These are phyloP conservation scores for Plebejus melissa DNA, from an alignment of 2,888 invertebrate species.

Conservation along the genomic window DNA sequence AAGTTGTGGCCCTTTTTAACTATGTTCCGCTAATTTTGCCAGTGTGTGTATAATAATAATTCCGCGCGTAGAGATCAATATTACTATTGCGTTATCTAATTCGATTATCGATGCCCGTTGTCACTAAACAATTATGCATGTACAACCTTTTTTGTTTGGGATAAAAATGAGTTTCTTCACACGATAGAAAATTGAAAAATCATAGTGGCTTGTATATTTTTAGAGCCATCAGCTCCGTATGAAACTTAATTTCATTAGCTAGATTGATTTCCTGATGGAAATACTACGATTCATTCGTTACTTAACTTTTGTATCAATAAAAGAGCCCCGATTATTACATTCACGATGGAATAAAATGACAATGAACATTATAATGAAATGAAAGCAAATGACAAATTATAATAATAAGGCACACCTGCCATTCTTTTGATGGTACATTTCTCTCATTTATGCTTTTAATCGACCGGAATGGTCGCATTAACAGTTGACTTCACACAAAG, in stretches of 20 bases:
- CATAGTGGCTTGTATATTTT: not conserved
- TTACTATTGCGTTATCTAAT: not conserved
- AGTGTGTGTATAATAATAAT: too few relatives aligned
- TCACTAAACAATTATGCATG: not conserved
- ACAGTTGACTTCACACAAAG: slow-evolving; percentile 70
- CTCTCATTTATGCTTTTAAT: slow-evolving; percentile 78
- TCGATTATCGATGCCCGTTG: not conserved
- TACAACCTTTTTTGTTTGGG: not conserved
- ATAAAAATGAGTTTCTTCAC: not conserved
- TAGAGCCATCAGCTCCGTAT: not conserved
- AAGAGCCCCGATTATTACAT: slow-evolving; percentile 10
- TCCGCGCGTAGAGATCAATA: too few relatives aligned
- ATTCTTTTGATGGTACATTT: slow-evolving; percentile 77
- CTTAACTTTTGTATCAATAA: not conserved
- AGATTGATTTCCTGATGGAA: not conserved
- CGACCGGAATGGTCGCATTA: slow-evolving; percentile 71
- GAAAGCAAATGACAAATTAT: slow-evolving; percentile 73
- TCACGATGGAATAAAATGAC: slow-evolving; percentile 42
- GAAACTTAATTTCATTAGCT: not conserved
- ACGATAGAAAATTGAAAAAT: too few relatives aligned
- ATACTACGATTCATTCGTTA: not conserved
- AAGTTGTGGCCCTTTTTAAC: too few relatives aligned
- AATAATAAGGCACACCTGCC: slow-evolving; percentile 76
- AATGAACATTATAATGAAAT: slow-evolving; percentile 59
- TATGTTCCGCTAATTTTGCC: too few relatives aligned